Base-by-base conservation (phyloP, 2,797 vertebrate genomes). In the Oophaga sylvatica region DNA sequence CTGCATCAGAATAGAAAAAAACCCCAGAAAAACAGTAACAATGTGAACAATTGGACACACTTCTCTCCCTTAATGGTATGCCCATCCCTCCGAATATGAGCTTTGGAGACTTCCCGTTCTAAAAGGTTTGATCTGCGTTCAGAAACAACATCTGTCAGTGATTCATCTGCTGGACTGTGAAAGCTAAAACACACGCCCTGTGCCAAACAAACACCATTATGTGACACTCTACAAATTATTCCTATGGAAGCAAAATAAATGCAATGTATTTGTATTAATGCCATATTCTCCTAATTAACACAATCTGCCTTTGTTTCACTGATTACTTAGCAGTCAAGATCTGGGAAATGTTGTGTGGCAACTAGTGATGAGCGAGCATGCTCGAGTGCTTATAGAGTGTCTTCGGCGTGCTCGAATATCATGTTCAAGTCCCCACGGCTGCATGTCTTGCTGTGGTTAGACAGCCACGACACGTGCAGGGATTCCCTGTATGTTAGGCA, bases 61-160 rank as follows among this genome's bases (percentile, higher is more conserved):
- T 53, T 41, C 53, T 29, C 41, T 22, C 26, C 26, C 68, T 45
- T 60, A 15, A n/a, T 56, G 26, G 41, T 45, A 59, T 60, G 70
- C 70, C 68, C 81, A 71, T 67, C 45, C 83, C 71, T 76, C 63
- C 35, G 29, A 57, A 57, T 8, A 22, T 60, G 16, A 62, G 35
- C 29, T 59, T 77, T 35, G 4, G 59, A 45, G 45, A 79, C 59
- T 79, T 80, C 59, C 86, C 35, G 9, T 77, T 70, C 45, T 73
- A 78, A 53, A 67, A 75, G 59, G 19, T 29, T 75, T 81, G 78
- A 63, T 71, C 29, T 79, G 87, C 26, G 83, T 31, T 62, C 56
- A 85, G 68, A 81, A 85, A 41, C 20, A 71, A 89, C 83, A 89
- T 85, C 83, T 89, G 87, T 35, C 83, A 89, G 56, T 89, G 79